Evolutionary conservation across 2,113 vertebrate genomes (phyloP).

Genomic region (Sinocyclocheilus rhinocerous): DNA sequence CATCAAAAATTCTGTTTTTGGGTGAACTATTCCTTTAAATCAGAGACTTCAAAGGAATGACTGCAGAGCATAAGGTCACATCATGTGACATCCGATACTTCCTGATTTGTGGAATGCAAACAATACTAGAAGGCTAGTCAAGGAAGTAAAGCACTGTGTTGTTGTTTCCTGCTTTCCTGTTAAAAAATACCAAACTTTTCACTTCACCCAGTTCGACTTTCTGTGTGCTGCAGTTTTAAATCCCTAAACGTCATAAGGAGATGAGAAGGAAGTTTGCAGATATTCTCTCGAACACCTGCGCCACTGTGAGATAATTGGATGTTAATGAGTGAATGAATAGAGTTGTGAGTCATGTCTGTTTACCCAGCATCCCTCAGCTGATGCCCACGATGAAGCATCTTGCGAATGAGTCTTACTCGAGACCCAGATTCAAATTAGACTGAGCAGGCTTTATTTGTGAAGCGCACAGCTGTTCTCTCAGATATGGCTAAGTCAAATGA

Average conservation of each 20-base stretch:
- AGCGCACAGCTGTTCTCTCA: not conserved
- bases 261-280: not conserved
- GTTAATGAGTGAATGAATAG: constrained; percentile 54
- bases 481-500: constrained; percentile 11
- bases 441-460: constrained; percentile 8
- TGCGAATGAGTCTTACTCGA: constrained; percentile 13
- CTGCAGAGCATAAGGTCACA: too few relatives aligned
- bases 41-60: not conserved
- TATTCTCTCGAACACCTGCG: constrained; percentile 50
- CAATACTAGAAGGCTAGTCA: not conserved
- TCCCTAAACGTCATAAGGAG: constrained; percentile 14
- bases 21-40: not conserved
- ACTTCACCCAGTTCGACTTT: not conserved
- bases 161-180: not conserved
- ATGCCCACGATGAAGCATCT: constrained; percentile 10
- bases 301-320: constrained; percentile 46
- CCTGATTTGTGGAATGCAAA: constrained; percentile 25
- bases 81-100: constrained; percentile 2
- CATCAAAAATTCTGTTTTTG: not conserved
- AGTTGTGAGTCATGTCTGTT: constrained; percentile 57
- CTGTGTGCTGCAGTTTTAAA: constrained; percentile 17
- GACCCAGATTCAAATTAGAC: constrained; percentile 17
- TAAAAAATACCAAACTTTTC: not conserved
- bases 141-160: constrained; percentile 2
- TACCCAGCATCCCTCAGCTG: constrained; percentile 37